Conservation (phyloP, 2,113 vertebrate genomes). For the Oxygymnocypris stewartii region DNA sequence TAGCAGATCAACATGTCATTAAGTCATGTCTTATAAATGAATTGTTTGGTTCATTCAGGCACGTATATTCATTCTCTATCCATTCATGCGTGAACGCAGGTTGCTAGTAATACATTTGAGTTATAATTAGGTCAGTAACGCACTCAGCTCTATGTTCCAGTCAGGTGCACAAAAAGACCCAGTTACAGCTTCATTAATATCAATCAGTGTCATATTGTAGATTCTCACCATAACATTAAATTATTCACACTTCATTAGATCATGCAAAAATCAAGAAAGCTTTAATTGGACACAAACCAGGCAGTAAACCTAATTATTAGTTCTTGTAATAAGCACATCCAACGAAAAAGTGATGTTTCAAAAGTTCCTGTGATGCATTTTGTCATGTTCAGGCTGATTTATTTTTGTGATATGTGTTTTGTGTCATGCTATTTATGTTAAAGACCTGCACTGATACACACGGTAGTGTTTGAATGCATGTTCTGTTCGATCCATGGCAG, state of each 20-base stretch:
- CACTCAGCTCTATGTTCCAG: constrained; percentile 34
- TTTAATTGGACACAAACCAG: constrained; percentile 37
- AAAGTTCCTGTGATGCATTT: background rate
- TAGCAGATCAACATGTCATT: constrained; percentile 12
- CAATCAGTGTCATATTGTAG: constrained; percentile 39
- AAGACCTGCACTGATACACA: background rate
- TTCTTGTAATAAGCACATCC: background rate
- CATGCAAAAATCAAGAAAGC: constrained; percentile 40
- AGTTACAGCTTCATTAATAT: constrained; percentile 46
- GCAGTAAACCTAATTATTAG: background rate
- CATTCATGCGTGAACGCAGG: constrained; percentile 39
- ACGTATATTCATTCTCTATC: constrained; percentile 16
- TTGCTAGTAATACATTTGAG: constrained; percentile 33
- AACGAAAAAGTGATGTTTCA: background rate
- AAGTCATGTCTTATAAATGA: background rate
- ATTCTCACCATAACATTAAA: constrained; percentile 21
- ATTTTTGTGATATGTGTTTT: background rate
- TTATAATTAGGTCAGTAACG: constrained; percentile 47
- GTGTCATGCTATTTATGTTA: background rate
- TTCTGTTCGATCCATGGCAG: background rate
- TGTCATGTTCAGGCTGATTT: background rate
- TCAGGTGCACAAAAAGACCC: constrained; percentile 44
- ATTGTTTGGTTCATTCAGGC: constrained; percentile 56
- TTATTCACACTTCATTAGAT: constrained; percentile 43
- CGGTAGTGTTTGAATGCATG: constrained; percentile 9